Base-by-base conservation (phyloP, 2,888 invertebrate species). In the Acleris emargana region DNA sequence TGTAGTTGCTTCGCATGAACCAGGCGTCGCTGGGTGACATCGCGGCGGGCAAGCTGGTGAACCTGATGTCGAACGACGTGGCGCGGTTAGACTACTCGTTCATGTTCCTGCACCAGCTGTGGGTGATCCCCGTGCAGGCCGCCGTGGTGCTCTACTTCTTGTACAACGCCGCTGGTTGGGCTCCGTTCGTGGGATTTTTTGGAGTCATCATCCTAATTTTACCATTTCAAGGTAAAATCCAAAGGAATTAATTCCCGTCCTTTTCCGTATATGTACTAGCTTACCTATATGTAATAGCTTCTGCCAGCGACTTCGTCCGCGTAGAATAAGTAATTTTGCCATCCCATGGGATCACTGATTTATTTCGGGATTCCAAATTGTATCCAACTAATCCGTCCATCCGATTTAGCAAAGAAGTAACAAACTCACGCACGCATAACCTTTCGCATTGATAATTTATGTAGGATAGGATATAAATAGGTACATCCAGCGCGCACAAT, bases 31-130 rank as follows among this genome's bases (percentile, higher is more conserved):
- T 97, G 22, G 95, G 95, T 0, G 94, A 94, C 66, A 94, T 95
- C 83, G 76, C 94, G 76, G 88, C 96, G 72, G 97, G 97, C 0
- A 96, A 97, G 82, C 93, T 97, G 69, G 95, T 97, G 25, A 97
- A 97, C 84, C 86, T 97, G 60, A 83, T 97, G 76, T 96, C 97
- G 0, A 97, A 97, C 73, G 97, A 97, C 81, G 95, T 97, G 11
- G 94, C 95, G 60, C 93, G 97, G 74, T 97, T 97, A 79, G 97
- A 97, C 80, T 93, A 94, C 82, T 93, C 95, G 2, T 94, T 95
- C 67, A 85, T 95, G 76, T 95, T 95, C 76, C 79, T 97, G 6
- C 97, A 97, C 83, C 96, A 95, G 78, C 85, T 97, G 54, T 96
- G 97, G 96, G 91, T 97, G 50, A 95, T 96, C 73, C 97, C 97